A percentile compares a stretch with the other conserved stretches of the same genome.
Conservation (phyloP, 2,888 invertebrate genomes). For the Meiosimyza platycephala region DNA sequence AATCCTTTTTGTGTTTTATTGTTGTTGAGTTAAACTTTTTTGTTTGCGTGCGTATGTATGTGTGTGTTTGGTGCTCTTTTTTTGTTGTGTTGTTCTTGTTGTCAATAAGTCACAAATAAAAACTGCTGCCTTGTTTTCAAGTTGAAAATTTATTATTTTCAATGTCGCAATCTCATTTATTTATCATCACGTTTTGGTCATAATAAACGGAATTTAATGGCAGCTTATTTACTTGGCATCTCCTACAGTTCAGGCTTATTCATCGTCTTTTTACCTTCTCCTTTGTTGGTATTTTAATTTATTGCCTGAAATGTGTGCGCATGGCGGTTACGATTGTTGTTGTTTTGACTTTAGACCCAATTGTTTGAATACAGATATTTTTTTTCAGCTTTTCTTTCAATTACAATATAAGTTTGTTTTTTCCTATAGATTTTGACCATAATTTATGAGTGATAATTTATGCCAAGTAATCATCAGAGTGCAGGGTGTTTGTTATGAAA, state of each 20-base stretch:
- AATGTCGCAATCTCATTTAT: slow-evolving; percentile 38
- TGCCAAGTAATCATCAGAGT: slow-evolving; percentile 9
- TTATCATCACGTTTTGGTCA: slow-evolving; percentile 41
- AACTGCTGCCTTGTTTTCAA: background rate
- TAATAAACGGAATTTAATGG: slow-evolving; percentile 40
- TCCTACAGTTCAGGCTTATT: slow-evolving; percentile 25
- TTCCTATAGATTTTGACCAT: background rate
- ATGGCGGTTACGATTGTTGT: no score
- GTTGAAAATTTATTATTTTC: slow-evolving; percentile 43
- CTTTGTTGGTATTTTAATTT: slow-evolving; percentile 17
- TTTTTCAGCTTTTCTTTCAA: background rate
- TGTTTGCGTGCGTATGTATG: background rate
- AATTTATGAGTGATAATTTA: slow-evolving; percentile 20
- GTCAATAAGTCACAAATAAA: slow-evolving; percentile 13
- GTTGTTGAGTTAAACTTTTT: background rate
- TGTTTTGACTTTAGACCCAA: no score
- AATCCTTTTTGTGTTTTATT: slow-evolving; percentile 21
- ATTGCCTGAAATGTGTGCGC: no score
- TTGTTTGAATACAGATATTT: no score
- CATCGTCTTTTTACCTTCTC: slow-evolving; percentile 32
- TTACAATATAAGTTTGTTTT: background rate
- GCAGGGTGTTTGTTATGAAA: background rate
- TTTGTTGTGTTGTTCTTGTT: no score
- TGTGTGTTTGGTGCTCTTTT: background rate
- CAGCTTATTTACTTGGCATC: slow-evolving; percentile 45